Conservation (phyloP, 2,113 vertebrate species). For the Orycteropus afer region DNA sequence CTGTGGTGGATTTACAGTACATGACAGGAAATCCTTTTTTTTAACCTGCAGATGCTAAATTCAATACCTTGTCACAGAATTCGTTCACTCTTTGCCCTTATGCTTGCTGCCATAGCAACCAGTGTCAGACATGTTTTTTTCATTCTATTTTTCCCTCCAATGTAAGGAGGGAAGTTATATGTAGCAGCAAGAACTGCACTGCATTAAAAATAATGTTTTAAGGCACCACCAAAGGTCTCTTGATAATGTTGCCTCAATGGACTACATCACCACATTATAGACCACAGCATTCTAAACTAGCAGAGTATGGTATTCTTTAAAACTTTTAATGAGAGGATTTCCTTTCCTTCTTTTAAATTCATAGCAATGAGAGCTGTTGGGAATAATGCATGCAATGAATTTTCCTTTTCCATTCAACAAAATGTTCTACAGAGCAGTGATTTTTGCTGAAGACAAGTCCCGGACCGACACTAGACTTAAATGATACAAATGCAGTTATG, state of each 20-base stretch:
- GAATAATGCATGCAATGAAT: background rate
- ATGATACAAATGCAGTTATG: background rate
- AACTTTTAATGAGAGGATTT: conserved; percentile 28
- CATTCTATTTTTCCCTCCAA: conserved; percentile 72
- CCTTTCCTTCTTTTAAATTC: conserved; percentile 21
- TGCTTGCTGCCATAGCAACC: conserved; percentile 86
- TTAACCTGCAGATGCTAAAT: conserved; percentile 88
- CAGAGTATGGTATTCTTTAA: conserved; percentile 14
- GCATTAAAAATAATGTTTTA: conserved; percentile 68
- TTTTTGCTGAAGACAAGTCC: background rate
- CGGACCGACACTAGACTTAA: background rate
- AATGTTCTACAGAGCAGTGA: background rate
- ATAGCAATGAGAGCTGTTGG: conserved; percentile 60
- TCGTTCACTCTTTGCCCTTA: conserved; percentile 87
- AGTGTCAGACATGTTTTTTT: conserved; percentile 77
- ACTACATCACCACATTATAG: conserved; percentile 43
- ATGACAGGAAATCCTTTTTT: conserved; percentile 89
- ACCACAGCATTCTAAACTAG: conserved; percentile 57
- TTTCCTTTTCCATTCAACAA: conserved; percentile 51
- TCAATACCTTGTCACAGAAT: conserved; percentile 87
- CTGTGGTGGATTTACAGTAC: conserved; percentile 84
- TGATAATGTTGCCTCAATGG: background rate
- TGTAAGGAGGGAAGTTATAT: conserved; percentile 72
- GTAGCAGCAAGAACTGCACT: conserved; percentile 74
- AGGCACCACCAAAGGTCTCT: background rate